Conservation (phyloP, 2,113 vertebrate genomes). For the Halcyon malimbica region DNA sequence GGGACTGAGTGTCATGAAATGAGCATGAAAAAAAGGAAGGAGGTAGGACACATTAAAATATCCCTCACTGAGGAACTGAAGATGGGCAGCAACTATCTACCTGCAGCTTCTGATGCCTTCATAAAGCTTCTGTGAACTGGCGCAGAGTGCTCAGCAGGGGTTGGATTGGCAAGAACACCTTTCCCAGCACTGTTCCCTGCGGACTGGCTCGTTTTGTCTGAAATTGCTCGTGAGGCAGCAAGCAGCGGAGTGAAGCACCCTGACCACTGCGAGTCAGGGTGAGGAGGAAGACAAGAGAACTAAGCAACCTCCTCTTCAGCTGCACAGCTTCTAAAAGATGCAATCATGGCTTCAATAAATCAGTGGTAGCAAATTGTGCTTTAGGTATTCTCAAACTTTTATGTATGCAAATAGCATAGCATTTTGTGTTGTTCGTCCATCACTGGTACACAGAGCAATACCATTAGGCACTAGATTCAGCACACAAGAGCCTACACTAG, state of each 20-base stretch:
- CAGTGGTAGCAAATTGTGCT: neutral
- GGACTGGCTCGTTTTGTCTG: neutral
- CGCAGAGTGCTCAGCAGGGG: neutral
- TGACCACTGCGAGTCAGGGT: neutral
- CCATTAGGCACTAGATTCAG: neutral
- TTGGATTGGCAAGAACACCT: neutral
- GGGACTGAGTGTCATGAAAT: no score
- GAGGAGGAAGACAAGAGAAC: neutral
- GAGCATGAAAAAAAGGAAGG: neutral
- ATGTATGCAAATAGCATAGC: neutral
- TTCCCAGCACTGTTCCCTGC: neutral
- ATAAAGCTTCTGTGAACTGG: neutral
- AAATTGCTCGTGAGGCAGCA: neutral
- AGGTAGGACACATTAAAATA: neutral
- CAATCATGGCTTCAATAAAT: neutral
- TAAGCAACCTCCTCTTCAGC: neutral
- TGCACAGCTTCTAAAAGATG: neutral
- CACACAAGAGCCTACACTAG: neutral
- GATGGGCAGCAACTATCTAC: no score
- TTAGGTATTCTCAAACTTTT: neutral
- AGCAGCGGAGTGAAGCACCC: rapidly evolving
- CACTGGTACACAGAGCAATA: neutral
- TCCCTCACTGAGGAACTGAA: neutral
- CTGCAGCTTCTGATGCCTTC: neutral
- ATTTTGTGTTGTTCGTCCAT: neutral